Base-by-base conservation (phyloP, 2,113 vertebrate genomes). In the Anseranas semipalmata region DNA sequence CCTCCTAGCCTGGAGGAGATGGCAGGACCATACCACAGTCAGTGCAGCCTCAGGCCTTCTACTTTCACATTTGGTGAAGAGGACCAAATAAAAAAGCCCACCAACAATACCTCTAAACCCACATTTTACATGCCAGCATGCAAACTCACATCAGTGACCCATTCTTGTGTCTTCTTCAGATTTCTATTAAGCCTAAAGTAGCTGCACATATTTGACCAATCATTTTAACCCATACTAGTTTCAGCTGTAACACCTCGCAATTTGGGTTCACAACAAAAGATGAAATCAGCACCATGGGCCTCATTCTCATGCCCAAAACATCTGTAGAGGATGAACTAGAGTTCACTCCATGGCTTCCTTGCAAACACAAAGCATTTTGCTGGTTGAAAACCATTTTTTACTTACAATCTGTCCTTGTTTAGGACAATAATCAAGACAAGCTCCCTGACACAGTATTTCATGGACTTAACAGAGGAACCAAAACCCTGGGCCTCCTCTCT, bases 41-140 rank as follows among this genome's bases (percentile, higher is more conserved):
- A 0, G 0, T 43, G 43, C 15, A 55, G 19, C 17, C 0, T 0
- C 18, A 53, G 25, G 6, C 37, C 7, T 66, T 71, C 35, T 37
- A 3, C 30, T 62, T 56, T 37, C 63, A 28, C 13, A 41, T 66
- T 79, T 48, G 6, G 1, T 14, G 11, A 10, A 48, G 14, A 91
- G 12, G 85, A 68, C 2, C 1, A 1, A 87, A 45, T 37, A 37
- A 84, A 67, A 8, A 88, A 80, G 45, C 14, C 5, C 41, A 62
- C 11, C 15, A 62, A 20, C 0, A 1, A n/a, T 17, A 33, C 9
- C 13, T 79, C 17, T 71, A 85, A 66, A 65, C 8, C 15, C 3
- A 0, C 35, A 27, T 33, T 66, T 84, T 67, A 21, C 39, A 72
- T 8, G 33, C 4, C 21, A 37, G 9, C 8, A 5, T 67, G 17